These are phyloP conservation scores for Aegithalos caudatus DNA, from an alignment of 2,113 vertebrate genomes.

Conservation along the genomic window DNA sequence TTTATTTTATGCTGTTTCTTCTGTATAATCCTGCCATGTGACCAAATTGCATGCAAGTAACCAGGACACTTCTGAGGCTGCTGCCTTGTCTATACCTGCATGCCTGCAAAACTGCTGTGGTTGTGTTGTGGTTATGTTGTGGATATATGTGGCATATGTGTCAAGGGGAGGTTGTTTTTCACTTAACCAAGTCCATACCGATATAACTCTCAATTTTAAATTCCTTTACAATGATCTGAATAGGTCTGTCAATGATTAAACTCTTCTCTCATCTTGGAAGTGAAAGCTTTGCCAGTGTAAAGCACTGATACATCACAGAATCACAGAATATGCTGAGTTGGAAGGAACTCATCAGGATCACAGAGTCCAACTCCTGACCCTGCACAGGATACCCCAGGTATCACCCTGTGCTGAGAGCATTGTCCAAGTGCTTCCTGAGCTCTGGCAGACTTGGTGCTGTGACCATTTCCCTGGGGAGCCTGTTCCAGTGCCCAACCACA, in stretches of 20 bases:
- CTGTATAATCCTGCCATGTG: neutral
- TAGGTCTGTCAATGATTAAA: neutral
- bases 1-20: neutral
- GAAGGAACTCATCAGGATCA: neutral
- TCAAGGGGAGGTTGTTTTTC: neutral
- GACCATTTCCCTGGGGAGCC: neutral
- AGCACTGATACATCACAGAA: neutral
- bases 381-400: neutral
- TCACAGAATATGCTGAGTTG: neutral
- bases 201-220: neutral
- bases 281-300: neutral
- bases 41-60: neutral
- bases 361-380: neutral
- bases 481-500: rapidly evolving
- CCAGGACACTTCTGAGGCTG: neutral
- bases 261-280: neutral
- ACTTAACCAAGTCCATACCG: neutral
- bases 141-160: neutral
- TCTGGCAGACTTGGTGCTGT: neutral
- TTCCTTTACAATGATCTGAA: neutral
- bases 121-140: neutral
- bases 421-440: neutral
- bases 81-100: neutral
- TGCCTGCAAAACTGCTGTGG: neutral
- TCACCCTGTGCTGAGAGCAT: neutral